These are phyloP conservation scores for Baronia brevicornis DNA, from an alignment of 2,888 invertebrate genomes.

Conservation along the genomic window DNA sequence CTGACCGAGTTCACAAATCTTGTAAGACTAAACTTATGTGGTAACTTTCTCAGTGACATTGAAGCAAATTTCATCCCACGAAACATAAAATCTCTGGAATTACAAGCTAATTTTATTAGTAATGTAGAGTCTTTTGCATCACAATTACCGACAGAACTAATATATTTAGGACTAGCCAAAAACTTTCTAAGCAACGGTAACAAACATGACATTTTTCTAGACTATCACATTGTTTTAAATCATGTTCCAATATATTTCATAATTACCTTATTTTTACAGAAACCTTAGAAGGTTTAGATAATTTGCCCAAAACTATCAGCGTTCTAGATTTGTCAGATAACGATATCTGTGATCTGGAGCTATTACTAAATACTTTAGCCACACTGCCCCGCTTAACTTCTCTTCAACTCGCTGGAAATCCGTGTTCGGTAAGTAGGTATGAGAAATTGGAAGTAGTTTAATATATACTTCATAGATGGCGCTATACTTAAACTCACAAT, in stretches of 20 bases:
- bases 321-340: slow-evolving; percentile 74
- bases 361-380: slow-evolving; percentile 46
- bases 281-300: slow-evolving; percentile 27
- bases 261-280: slow-evolving; percentile 27
- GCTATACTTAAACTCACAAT: too few relatives aligned
- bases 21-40: slow-evolving; percentile 59
- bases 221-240: too few relatives aligned
- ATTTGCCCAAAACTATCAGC: slow-evolving; percentile 35
- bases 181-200: slow-evolving; percentile 58
- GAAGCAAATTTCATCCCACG: slow-evolving; percentile 48
- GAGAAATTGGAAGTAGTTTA: too few relatives aligned
- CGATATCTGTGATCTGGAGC: slow-evolving; percentile 71
- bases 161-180: slow-evolving; percentile 69
- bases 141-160: slow-evolving; percentile 45
- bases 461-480: slow-evolving; percentile 34
- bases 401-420: slow-evolving; percentile 73
- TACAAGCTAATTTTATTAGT: slow-evolving; percentile 64
- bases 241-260: neutral
- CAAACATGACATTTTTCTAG: neutral
- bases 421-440: slow-evolving; percentile 63
- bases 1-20: slow-evolving; percentile 51
- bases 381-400: slow-evolving; percentile 50
- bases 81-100: slow-evolving; percentile 56
- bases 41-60: slow-evolving; percentile 47
- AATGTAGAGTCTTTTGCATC: slow-evolving; percentile 41